Evolutionary conservation across 1,140 invertebrate genomes (phyloP).

Genomic region (Halictus rubicundus): DNA sequence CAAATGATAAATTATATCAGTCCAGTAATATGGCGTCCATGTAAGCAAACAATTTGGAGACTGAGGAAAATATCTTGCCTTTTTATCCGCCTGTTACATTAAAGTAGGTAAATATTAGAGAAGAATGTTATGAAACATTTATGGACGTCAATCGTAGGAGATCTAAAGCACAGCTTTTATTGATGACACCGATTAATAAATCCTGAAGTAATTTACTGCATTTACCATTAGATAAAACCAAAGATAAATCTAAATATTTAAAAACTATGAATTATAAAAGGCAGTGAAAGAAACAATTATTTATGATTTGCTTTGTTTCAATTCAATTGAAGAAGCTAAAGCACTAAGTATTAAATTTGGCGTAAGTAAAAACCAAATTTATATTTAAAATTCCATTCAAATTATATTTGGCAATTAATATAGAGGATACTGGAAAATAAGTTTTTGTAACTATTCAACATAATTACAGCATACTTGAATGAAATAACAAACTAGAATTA

Average conservation of each 20-base stretch:
- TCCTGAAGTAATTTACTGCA: constrained; percentile 23
- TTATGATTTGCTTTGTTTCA: constrained; percentile 24
- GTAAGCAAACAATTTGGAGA: constrained; percentile 68
- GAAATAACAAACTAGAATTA: background rate
- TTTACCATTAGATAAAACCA: constrained; percentile 47
- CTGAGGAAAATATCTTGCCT: constrained; percentile 74
- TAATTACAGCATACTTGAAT: background rate
- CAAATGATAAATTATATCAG: constrained; percentile 57
- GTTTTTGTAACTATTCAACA: background rate
- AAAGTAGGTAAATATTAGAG: constrained; percentile 35
- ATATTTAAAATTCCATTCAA: constrained; percentile 3
- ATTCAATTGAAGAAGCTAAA: constrained; percentile 10
- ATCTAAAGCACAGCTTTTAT: constrained; percentile 32
- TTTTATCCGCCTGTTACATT: constrained; percentile 61
- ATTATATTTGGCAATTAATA: constrained; percentile 1
- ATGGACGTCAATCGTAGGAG: constrained; percentile 11
- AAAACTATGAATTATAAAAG: constrained; percentile 37
- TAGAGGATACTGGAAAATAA: constrained; percentile 6
- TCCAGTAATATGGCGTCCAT: constrained; percentile 61
- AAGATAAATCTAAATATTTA: constrained; percentile 32
- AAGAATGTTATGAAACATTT: constrained; percentile 41
- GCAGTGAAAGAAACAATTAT: constrained; percentile 7
- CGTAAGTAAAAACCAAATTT: constrained; percentile 5
- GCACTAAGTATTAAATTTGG: background rate
- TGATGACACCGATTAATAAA: constrained; percentile 30